Evolutionary conservation across 2,113 vertebrate genomes (phyloP), one percentile per base, ranked within the genome.

Genomic region (Cheilinus undulatus): DNA sequence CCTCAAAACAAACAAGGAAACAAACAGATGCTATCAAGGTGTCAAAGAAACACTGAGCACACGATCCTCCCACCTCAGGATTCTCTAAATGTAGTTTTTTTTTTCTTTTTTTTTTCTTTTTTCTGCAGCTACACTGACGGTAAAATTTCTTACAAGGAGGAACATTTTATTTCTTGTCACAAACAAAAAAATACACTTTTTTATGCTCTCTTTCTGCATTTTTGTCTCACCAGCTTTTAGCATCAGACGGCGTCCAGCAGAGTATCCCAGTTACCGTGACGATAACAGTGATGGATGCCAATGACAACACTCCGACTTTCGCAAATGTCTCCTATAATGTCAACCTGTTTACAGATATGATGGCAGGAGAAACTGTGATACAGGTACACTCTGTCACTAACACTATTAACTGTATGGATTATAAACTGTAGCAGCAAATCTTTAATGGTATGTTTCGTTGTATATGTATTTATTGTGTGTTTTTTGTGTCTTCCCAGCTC

Each of bases 291-390:
- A 89, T 99, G n/a, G 98, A 99, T 78, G 96, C 96, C 15, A 99
- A 99, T 6, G 98, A 99, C 78, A 99, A 99, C 76, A 93, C 96
- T 0, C 98, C 98, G 1, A 93, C 95, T 17, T 99, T 99, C 80
- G 91, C 95, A 11, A 96, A 97, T 46, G 94, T 97, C 38, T 99
- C 98, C 1, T 99, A 98, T 78, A 90, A 78, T 3, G 93, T 97
- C 78, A 95, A 96, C 77, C 91, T 98, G 72, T 99, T 97, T 24
- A 98, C 97, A 0, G 93, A 99, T 26, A 97, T 97, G 95, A 84
- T 20, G 22, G 94, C 97, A 0, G 96, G 95, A 28, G 96, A 98
- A 79, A 92, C 93, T 0, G 84, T 99, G 53, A 89, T 97, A 73
- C 95, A 96, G 96, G 97, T 92, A 78, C 12, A 51, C 66, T 23